phyloP scores from a whole-genome alignment of 2,888 invertebrate genomes.

The Hecatera dysodea region DNA sequence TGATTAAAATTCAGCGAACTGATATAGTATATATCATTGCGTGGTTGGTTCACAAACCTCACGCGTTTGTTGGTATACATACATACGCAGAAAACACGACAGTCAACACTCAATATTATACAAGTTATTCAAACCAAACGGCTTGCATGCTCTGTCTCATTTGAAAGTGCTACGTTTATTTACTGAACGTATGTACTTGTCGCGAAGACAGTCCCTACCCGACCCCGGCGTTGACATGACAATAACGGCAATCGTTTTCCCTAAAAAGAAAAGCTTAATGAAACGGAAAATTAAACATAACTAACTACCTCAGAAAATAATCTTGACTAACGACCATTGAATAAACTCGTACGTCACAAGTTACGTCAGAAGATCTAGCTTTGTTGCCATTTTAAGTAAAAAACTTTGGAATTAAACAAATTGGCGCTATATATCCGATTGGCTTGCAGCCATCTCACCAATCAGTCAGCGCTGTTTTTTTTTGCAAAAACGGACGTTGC shows the following conservation, averaged over 20 bases:
- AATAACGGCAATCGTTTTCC: neutral
- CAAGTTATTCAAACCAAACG: slow-evolving; percentile 14
- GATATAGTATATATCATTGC: neutral
- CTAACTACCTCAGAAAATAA: too few species aligned
- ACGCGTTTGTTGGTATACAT: too few species aligned
- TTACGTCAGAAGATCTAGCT: neutral
- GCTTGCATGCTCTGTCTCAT: neutral
- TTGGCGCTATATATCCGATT: slow-evolving; percentile 12
- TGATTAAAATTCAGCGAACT: neutral
- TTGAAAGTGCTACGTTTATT: neutral
- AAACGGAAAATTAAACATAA: too few species aligned
- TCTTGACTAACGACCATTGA: too few species aligned
- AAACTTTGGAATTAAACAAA: slow-evolving; percentile 3
- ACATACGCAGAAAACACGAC: neutral
- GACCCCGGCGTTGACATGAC: neutral
- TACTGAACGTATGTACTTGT: neutral
- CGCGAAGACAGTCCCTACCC: neutral
- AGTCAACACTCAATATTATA: neutral
- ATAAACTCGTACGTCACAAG: too few species aligned
- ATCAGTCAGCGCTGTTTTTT: slow-evolving; percentile 17
- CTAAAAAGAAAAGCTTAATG: neutral
- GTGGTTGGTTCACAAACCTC: neutral
- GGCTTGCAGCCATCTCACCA: neutral
- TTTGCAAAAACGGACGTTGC: slow-evolving; percentile 24
- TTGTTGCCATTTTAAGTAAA: neutral